Percentiles rank a stretch among this genome's conserved stretches.
Evolutionary conservation across 2,113 vertebrate genomes (phyloP).

Genomic region (Labeo rohita): DNA sequence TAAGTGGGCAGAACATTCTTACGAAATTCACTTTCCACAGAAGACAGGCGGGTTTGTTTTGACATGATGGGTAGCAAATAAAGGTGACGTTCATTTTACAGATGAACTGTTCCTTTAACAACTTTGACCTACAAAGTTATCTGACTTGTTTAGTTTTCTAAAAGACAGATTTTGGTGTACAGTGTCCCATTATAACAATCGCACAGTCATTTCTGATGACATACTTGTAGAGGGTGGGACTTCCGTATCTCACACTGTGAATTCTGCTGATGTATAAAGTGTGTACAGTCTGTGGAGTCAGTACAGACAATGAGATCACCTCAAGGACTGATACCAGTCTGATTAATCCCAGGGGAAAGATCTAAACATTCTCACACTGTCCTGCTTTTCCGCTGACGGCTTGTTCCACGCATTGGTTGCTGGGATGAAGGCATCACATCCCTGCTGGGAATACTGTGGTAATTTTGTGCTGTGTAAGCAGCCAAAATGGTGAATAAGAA

Average conservation of each 20-base stretch:
- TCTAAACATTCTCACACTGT: neutral
- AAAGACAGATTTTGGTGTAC: neutral
- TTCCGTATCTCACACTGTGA: neutral
- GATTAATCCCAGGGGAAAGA: slow-evolving; percentile 51
- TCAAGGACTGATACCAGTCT: slow-evolving; percentile 38
- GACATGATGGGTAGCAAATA: neutral
- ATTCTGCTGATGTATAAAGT: neutral
- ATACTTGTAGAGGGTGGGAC: slow-evolving; percentile 9
- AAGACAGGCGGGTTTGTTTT: neutral
- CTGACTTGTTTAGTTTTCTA: neutral
- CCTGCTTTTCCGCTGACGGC: slow-evolving; percentile 42
- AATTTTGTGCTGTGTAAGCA: slow-evolving; percentile 33
- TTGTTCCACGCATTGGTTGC: slow-evolving; percentile 21
- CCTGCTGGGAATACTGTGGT: slow-evolving; percentile 37
- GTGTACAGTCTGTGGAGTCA: slow-evolving; percentile 1
- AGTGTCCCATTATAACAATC: neutral
- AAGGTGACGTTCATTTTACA: neutral
- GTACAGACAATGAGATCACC: slow-evolving; percentile 41
- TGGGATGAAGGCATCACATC: slow-evolving; percentile 36
- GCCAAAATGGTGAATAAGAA: slow-evolving; percentile 33
- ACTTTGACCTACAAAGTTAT: neutral
- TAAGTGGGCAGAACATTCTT: neutral
- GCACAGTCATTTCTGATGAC: neutral
- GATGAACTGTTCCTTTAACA: neutral
- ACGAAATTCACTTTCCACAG: neutral